Evolutionary conservation across 1,140 invertebrate genomes (phyloP).

Genomic region (Leptoteleia sp.): DNA sequence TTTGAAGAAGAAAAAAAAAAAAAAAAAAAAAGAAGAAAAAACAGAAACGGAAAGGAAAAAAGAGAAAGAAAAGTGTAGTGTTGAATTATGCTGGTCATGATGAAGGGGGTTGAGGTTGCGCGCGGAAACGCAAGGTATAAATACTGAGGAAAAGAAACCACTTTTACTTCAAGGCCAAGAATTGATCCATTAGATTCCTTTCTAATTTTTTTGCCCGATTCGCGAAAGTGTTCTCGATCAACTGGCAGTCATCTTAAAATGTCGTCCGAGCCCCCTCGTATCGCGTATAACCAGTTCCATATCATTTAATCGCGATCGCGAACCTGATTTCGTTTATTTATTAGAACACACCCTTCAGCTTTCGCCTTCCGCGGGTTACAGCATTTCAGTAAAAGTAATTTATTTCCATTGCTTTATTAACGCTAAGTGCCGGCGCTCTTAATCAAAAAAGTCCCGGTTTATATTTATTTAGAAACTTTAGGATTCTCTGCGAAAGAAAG

Average conservation of each 20-base stretch:
- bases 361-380: conserved; percentile 59
- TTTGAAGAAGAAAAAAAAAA: too few relatives aligned
- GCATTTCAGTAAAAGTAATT: conserved; percentile 58
- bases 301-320: conserved; percentile 55
- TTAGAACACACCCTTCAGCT: conserved; percentile 54
- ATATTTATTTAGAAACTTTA: conserved; percentile 60
- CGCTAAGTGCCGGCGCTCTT: conserved; percentile 8
- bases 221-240: conserved; percentile 72
- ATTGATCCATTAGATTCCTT: conserved; percentile 66
- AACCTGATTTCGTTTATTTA: conserved; percentile 56
- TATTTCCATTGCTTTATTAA: conserved; percentile 46
- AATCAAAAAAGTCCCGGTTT: conserved; percentile 49
- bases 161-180: conserved; percentile 75
- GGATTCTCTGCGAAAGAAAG: conserved; percentile 56
- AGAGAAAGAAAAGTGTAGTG: too few relatives aligned
- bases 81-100: background rate
- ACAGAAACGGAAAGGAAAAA: too few relatives aligned
- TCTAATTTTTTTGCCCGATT: conserved; percentile 76
- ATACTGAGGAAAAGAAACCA: conserved; percentile 68
- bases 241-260: conserved; percentile 42
- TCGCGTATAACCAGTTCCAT: conserved; percentile 51
- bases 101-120: conserved; percentile 8
- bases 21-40: too few relatives aligned
- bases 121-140: conserved; percentile 21
- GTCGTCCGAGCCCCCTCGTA: conserved; percentile 17